These are phyloP conservation scores for Mythimna ferrago DNA, from an alignment of 2,888 invertebrate genomes.

Conservation along the genomic window DNA sequence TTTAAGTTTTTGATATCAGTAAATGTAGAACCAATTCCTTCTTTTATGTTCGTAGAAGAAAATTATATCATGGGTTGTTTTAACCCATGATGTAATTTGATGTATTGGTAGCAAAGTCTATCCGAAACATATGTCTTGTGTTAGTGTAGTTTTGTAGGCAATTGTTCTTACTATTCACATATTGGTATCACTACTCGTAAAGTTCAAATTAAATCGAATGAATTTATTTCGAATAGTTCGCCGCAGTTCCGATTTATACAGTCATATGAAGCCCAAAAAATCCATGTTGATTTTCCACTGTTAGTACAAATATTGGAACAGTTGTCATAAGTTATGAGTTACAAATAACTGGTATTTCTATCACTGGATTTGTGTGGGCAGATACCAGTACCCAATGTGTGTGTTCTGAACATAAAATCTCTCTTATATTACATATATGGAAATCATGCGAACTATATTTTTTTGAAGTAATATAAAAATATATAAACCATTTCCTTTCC, in stretches of 20 bases:
- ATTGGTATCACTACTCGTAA: neutral
- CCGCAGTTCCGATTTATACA: neutral
- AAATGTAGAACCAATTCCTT: neutral
- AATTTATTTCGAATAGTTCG: no score
- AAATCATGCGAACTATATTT: constrained; percentile 16
- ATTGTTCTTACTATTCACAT: neutral
- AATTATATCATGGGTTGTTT: neutral
- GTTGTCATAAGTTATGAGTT: constrained; percentile 28
- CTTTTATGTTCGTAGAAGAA: neutral
- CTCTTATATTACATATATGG: constrained; percentile 20
- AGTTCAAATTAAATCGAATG: neutral
- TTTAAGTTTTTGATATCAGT: neutral
- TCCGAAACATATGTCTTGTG: no score
- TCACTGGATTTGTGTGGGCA: neutral
- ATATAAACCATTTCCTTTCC: neutral
- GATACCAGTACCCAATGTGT: constrained; percentile 3
- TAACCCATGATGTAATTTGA: neutral
- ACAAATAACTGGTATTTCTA: constrained; percentile 31
- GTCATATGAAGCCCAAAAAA: constrained; percentile 2
- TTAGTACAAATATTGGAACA: constrained; percentile 16
- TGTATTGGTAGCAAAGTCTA: neutral
- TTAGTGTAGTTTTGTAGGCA: no score
- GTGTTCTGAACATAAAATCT: constrained; percentile 23
- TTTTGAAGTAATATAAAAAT: constrained; percentile 5
- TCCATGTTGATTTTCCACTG: constrained; percentile 5